Percentiles rank a stretch among this genome's conserved stretches.
These are phyloP conservation scores for roundworm (Caenorhabditis elegans) DNA, from an alignment of 1,140 invertebrate genomes.

Conservation along the genomic window WBcel235 BX284606.5:12267001-12267500, in stretches of 20 bases:
- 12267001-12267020: not conserved
- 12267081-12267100: not conserved
- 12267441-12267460: constrained; percentile 63
- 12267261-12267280: not conserved
- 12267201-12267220: constrained; percentile 38
- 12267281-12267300: no score
- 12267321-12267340: constrained; percentile 63
- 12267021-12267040: not conserved
- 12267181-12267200: constrained; percentile 12
- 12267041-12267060: not conserved
- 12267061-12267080: constrained; percentile 8
- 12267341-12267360: constrained; percentile 60
- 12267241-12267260: constrained; percentile 44
- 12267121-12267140: not conserved
- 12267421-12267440: constrained; percentile 66
- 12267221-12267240: constrained; percentile 50
- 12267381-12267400: constrained; percentile 11
- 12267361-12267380: constrained; percentile 52
- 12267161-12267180: not conserved
- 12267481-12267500: constrained; percentile 54
- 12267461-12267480: constrained; percentile 66
- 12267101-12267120: not conserved
- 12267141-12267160: not conserved
- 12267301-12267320: no score
- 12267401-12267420: constrained; percentile 47